Evolutionary conservation across 2,113 vertebrate species (phyloP), one percentile per base, ranked within the genome.

Genomic region (Cathartes aura): DNA sequence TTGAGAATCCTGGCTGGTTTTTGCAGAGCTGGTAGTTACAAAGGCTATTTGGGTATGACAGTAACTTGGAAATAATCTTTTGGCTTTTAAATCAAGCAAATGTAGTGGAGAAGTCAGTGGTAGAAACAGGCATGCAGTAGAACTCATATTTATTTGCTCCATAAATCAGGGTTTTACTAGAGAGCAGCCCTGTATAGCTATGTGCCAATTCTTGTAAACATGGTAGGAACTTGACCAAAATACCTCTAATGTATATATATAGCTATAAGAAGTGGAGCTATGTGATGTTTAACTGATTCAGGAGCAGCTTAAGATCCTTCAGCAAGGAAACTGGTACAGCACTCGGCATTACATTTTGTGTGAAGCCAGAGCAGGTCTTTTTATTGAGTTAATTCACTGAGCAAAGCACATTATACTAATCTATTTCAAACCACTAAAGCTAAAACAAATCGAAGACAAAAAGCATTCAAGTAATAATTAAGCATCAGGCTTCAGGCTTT

Each of bases 121-220:
- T 26, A 29, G 74, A 50, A 72, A 4, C 21, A 82, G 64, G 23
- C 15, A 3, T 0, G 3, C 38, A 50, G 42, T 10, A 34, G 40
- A 70, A 68, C 22, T 42, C 71, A 12, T 32, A 6, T 52, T 4
- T n/a, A 21, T 60, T 95, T 72, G 22, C 62, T 81, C 34, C 6
- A 4, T 75, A 45, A 86, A 24, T 60, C 6, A 17, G 34, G 11
- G 23, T 3, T 68, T 87, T 73, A 43, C 42, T 15, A 26, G 63
- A 20, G 26, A 48, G 58, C 40, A 43, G 58, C 71, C 40, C 38
- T 24, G 26, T 19, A 9, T 6, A 63, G 43, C 43, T 12, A 2
- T 5, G 20, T 47, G 62, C 47, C 42, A 40, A 0, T 38, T 17
- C 52, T 67, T 50, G 32, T 67, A 43, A 80, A 66, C 2, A 0